Evolutionary conservation across 2,888 invertebrate genomes (phyloP), one percentile per base, ranked within the genome.

Genomic region (Plutella xylostella): DNA sequence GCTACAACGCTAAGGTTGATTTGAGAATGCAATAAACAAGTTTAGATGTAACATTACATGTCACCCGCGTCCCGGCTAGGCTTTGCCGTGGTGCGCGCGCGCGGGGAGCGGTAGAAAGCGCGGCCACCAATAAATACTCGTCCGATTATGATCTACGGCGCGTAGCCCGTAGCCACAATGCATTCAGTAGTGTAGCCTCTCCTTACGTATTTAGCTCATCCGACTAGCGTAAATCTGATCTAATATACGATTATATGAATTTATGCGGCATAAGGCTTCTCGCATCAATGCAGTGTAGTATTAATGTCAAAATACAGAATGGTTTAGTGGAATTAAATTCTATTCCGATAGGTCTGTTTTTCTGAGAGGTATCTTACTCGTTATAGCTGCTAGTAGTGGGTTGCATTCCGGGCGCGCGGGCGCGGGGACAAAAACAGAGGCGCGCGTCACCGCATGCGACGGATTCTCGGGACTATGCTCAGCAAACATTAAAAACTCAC

Each of bases 131-230:
- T 80, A 82, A 80, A 83, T 79, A 79, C 71, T 69, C 67, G 72
- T 73, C 73, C 66, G 80, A 80, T 80, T 78, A 77, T 82, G 80
- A 82, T 82, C 83, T 83, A 80, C 80, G 77, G 65, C 71, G 70
- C 78, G 79, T 79, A 80, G 78, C 76, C 78, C 74, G 78, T 75
- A 78, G 79, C 75, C 63, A 71, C 67, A 60, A 57, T 59, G 60
- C 62, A 57, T 61, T 57, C 58, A 58, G 58, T 56, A 39, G 48
- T 48, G 48, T 51, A 51, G 49, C 48, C 49, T 43, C 45, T 39
- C 30, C 38, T 30, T 37, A 19, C 41, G 31, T 30, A 41, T 19
- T 20, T 41, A 41, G 31, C 41, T 41, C 42, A 42, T 42, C 42
- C 34, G 20, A 42, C 34, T 34, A n/a, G 33, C 55, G 55, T 57